Evolutionary conservation across 2,797 vertebrate genomes (phyloP).

Genomic region (Alauda arvensis): DNA sequence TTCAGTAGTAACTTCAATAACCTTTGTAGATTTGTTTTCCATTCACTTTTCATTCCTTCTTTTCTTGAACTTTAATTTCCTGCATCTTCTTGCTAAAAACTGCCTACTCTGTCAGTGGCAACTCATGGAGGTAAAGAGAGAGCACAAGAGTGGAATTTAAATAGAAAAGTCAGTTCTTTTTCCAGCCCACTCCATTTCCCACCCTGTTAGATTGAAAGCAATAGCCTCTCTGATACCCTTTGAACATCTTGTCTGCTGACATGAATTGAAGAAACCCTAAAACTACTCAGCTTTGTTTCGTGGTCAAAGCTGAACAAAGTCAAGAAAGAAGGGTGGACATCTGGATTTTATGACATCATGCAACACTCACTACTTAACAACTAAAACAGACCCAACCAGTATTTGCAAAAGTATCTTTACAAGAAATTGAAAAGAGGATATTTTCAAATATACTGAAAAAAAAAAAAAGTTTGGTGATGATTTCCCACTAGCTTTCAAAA

Average conservation of each 20-base stretch:
- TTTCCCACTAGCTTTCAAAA: neutral
- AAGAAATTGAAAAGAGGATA: neutral
- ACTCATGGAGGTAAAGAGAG: neutral
- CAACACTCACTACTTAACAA: neutral
- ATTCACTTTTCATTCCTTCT: neutral
- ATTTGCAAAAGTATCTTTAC: neutral
- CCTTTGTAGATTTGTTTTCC: neutral
- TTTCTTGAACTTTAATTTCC: slow-evolving; percentile 15
- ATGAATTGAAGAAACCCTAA: neutral
- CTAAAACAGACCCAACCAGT: neutral
- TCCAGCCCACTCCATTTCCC: neutral
- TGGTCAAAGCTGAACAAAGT: neutral
- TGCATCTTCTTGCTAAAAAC: neutral
- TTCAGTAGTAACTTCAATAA: neutral
- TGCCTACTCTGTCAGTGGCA: neutral
- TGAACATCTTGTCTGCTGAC: neutral
- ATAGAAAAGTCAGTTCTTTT: neutral
- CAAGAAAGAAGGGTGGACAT: neutral
- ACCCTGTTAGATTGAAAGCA: neutral
- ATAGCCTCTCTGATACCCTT: neutral
- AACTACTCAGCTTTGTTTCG: neutral
- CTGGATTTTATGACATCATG: neutral
- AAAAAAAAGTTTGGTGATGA: neutral
- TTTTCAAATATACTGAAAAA: neutral
- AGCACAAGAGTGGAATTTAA: neutral